Base-by-base conservation (phyloP, 1,140 invertebrate species). In the Drosophila mojavensis region DNA sequence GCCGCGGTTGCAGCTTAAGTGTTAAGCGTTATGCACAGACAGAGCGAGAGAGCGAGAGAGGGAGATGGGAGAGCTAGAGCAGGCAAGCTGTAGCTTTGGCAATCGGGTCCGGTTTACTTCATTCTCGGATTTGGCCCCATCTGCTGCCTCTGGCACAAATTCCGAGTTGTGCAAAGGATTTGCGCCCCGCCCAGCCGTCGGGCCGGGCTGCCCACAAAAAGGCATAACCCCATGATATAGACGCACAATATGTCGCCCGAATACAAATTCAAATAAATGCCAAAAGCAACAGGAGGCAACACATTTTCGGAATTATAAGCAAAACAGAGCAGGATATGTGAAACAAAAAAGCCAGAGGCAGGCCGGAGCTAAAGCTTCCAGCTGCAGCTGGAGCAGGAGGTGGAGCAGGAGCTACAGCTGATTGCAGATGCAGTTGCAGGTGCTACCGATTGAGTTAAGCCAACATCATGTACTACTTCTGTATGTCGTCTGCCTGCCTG, bases 211-310 rank as follows among this genome's bases (percentile, higher is more conserved):
- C 13, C 24, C 20, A 36, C 26, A 20, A 58, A n/a, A 15, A 47
- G 43, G 13, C 67, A 70, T 63, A 75, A 64, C 66, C 54, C 67
- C 36, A 69, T 69, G 65, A 62, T 58, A 43, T 58, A 61, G 39
- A 61, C 50, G 64, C 71, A 78, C 73, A 84, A 85, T 79, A 82
- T 88, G 81, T 75, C 66, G 77, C 59, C 39, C 36, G 73, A 74
- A 83, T 84, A 89, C 84, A 89, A 84, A 89, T 89, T 81, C 84
- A 79, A 89, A 89, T 90, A 89, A 84, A 89, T 81, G 84, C 77
- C 77, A 89, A 78, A 84, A 81, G 80, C 84, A 89, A 89, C 84
- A 89, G 78, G 75, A 81, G 71, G 64, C 75, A 85, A 79, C 82
- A 81, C 36, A 39, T 39, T 84, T 85, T 90, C 75, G 78, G 73